Base-by-base conservation (phyloP, 2,113 vertebrate genomes). In the Saccopteryx bilineata region DNA sequence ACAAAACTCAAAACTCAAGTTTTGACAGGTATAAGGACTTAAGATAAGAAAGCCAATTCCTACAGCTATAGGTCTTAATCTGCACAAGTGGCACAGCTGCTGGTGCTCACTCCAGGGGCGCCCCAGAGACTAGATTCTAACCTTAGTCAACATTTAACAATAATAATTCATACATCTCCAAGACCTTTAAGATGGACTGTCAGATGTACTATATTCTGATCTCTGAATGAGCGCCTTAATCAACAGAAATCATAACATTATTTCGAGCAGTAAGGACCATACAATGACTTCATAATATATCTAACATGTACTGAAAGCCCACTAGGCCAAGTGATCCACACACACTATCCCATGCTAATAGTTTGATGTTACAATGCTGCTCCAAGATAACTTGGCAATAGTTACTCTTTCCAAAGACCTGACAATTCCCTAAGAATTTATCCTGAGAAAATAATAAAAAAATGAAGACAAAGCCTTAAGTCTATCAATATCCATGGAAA, bases 101-200 rank as follows among this genome's bases (percentile, higher is more conserved):
- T 68, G 26, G 69, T 12, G 13, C 28, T 61, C 60, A 78, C 13
- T 61, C 66, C 52, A 83, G 60, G 58, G 65, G 50, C 31, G 72
- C 80, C 68, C 93, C 28, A 21, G 48, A 95, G 80, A 91, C 5
- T 39, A 13, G 66, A 84, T 61, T 91, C 61, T 68, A 60, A 87
- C 54, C 56, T 87, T 87, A 90, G 92, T 60, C 82, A 92, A 93
- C 92, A 95, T 26, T 72, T 58, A 74, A 78, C 26, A 90, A 91
- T 0, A 82, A n/a, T 88, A 75, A 95, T 89, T 91, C 87, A 88
- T 56, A 63, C 31, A 71, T 75, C 52, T 75, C 63, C 24, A 56
- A 60, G 65, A 95, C 19, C 39, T 94, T 85, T 83, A 95, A 85
- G 78, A 18, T 94, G 21, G 68, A 86, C 39, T 50, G 58, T 72